Percentiles rank a stretch among this genome's conserved stretches.
Evolutionary conservation across 1,140 invertebrate genomes (phyloP).

Genomic region (Macrotrachela quadricornifera): DNA sequence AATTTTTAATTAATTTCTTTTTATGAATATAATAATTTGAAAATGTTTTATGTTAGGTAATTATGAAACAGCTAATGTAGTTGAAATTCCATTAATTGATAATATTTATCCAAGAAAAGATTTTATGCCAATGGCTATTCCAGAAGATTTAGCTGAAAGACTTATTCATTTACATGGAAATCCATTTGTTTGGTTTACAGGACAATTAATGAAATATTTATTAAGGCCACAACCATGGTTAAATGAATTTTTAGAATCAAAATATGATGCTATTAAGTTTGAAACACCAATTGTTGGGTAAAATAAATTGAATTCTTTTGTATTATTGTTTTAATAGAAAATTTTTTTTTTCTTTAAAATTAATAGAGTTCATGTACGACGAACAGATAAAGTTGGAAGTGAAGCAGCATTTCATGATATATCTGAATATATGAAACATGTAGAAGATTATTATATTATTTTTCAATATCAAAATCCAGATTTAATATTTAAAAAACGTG

Average conservation of each 20-base stretch:
- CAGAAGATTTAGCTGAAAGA: conserved; percentile 51
- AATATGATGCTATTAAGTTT: conserved; percentile 52
- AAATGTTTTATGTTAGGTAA: conserved; percentile 28
- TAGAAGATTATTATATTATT: conserved; percentile 34
- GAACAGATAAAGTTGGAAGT: conserved; percentile 93
- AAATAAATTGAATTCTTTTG: conserved; percentile 13
- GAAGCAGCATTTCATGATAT: conserved; percentile 83
- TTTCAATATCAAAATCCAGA: too few species aligned
- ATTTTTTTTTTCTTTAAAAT: neutral
- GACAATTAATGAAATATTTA: conserved; percentile 74
- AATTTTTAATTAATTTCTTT: neutral
- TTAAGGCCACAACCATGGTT: conserved; percentile 42
- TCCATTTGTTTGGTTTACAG: conserved; percentile 89
- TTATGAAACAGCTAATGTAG: conserved; percentile 48
- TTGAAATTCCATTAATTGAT: conserved; percentile 79
- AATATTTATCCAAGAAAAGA: conserved; percentile 63
- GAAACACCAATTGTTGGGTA: conserved; percentile 70
- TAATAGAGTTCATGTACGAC: conserved; percentile 65
- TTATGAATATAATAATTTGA: neutral
- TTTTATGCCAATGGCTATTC: conserved; percentile 74
- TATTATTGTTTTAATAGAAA: too few species aligned
- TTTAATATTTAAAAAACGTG: conserved; percentile 30
- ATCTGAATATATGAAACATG: conserved; percentile 87
- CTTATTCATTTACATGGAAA: conserved; percentile 68
- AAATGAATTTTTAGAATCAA: conserved; percentile 45